Evolutionary conservation across 2,888 invertebrate genomes (phyloP).

Genomic region (Hartigia nigra): DNA sequence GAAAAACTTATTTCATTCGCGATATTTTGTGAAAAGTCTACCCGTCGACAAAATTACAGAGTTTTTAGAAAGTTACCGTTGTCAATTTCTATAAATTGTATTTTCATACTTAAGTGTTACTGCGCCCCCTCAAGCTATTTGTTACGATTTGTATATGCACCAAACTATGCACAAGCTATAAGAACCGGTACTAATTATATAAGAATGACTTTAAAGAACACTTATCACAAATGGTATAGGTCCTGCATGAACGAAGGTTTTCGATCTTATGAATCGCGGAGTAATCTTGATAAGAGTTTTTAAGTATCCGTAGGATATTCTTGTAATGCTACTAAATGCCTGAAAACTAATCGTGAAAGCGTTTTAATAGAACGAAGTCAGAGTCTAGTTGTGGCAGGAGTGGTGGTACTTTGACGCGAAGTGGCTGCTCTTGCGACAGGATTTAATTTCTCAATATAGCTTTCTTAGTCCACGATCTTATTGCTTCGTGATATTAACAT

Average conservation of each 20-base stretch:
- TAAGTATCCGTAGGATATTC: neutral
- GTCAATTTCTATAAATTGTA: neutral
- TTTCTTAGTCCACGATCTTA: neutral
- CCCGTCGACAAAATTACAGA: neutral
- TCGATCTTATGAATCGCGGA: neutral
- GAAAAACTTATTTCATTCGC: neutral
- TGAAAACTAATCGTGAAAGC: neutral
- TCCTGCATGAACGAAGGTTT: neutral
- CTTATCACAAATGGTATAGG: neutral
- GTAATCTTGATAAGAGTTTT: neutral
- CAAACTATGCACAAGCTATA: neutral
- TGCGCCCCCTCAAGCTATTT: neutral
- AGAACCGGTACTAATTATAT: neutral
- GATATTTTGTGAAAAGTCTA: neutral
- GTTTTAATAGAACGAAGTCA: neutral
- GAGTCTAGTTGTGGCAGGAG: neutral
- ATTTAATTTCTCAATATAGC: neutral
- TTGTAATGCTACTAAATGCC: neutral
- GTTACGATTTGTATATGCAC: neutral
- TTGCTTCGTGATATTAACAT: neutral
- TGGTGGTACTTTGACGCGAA: neutral
- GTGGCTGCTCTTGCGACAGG: neutral
- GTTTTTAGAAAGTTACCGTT: neutral
- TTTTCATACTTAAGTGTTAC: neutral
- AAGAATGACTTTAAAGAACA: neutral